Percentiles rank a stretch among this genome's conserved stretches.
Evolutionary conservation across 2,888 invertebrate genomes (phyloP).

Genomic region (Eupithecia subfuscata): DNA sequence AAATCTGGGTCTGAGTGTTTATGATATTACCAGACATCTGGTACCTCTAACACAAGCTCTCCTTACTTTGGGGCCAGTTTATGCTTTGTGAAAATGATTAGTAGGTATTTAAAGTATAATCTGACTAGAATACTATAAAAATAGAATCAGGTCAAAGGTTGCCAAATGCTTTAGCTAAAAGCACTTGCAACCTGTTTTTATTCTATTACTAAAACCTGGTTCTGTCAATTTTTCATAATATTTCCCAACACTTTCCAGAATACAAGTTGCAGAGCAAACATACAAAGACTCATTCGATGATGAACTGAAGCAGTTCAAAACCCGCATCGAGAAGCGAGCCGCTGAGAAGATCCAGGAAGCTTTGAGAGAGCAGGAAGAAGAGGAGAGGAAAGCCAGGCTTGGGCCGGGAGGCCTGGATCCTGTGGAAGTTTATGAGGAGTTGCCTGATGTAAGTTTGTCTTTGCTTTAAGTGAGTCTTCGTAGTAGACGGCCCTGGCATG

Average conservation of each 20-base stretch:
- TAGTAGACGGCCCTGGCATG: too few species aligned
- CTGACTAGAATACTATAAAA: too few species aligned
- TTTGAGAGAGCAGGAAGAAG: conserved; percentile 92
- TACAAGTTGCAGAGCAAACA: conserved; percentile 95
- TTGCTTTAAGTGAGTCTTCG: not conserved
- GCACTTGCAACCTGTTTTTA: not conserved
- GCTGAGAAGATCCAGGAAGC: conserved; percentile 94
- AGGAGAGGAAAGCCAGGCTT: conserved; percentile 92
- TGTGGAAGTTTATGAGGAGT: conserved; percentile 96
- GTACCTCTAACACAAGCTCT: too few species aligned
- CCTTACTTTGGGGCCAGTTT: too few species aligned
- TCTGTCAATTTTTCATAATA: not conserved
- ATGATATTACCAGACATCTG: too few species aligned
- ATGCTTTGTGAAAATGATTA: too few species aligned
- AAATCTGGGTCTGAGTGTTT: too few species aligned
- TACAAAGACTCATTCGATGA: conserved; percentile 97
- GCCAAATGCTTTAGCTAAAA: too few species aligned
- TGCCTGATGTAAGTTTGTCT: conserved; percentile 89
- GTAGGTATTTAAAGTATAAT: too few species aligned
- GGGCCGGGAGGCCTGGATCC: conserved; percentile 99
- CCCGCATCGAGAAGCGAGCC: conserved; percentile 92
- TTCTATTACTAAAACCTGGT: not conserved
- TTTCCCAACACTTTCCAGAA: conserved; percentile 82
- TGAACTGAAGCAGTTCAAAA: conserved; percentile 95
- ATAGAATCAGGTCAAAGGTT: too few species aligned